Base-by-base conservation (phyloP, 1,140 invertebrate species). In the Conus betulinus region DNA sequence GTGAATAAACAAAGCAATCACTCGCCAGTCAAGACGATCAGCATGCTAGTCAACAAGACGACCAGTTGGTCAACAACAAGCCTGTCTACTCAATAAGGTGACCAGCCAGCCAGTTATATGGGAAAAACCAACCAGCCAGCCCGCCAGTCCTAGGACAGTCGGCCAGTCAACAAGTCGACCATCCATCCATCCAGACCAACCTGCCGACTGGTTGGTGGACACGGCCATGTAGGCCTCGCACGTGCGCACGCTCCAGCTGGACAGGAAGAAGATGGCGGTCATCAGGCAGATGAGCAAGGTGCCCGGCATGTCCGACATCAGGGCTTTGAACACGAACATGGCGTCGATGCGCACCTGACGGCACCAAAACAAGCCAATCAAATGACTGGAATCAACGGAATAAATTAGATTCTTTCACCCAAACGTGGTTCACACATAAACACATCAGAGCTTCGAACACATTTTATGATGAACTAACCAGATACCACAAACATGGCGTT, bases 281-380 rank as follows among this genome's bases (percentile, higher is more conserved):
- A 95, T 95, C 74, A 94, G 90, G 6, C 91, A 79, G 23, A 93
- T 86, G 39, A 95, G 90, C 60, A 95, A 89, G 13, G 92, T 94
- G 51, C 93, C 95, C 8, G 95, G 95, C 81, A 93, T 93, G 13
- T 95, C 91, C 5, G 93, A 94, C 95, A 95, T 95, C 1, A 95
- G 91, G 27, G 95, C 94, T 89, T 95, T 95, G 90, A 95, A 95
- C 39, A 95, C 93, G 90, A 95, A 95, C 23, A 91, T 88, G n/a
- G 93, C 93, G 91, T 87, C 85, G 20, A 87, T 87, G 20, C 74
- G 39, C 5, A 87, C 74, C 85, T 87, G 85, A 82, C 39, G 39
- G 39, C 39, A 39, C 39, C 39, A 39, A 39, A 39, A 39, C 39
- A 39, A 39, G 39, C 39, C 39, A 39, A 10, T 52, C 81, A 17